Evolutionary conservation across 2,113 vertebrate genomes (phyloP).

Genomic region (Tupaia tana): DNA sequence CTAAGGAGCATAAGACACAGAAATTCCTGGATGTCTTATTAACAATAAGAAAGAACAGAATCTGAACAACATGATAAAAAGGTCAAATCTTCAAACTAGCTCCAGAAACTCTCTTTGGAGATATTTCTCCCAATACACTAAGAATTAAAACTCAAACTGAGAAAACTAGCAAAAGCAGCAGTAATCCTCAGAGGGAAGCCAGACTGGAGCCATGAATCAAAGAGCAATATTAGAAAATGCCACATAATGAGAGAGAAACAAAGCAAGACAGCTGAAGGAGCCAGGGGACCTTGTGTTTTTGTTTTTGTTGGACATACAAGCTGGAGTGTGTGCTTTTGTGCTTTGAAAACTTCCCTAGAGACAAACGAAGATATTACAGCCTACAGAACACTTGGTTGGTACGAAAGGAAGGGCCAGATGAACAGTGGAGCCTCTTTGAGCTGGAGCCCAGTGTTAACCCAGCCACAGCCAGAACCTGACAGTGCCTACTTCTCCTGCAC

Average conservation of each 20-base stretch:
- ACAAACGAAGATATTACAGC: background rate
- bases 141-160: conserved; percentile 63
- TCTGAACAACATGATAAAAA: background rate
- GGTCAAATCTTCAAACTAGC: background rate
- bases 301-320: conserved; percentile 3
- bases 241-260: conserved; percentile 47
- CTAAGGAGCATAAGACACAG: background rate
- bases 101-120: conserved; percentile 50
- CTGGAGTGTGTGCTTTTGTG: background rate
- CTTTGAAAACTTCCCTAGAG: conserved; percentile 47
- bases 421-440: background rate
- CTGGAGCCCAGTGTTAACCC: background rate
- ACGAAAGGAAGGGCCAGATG: background rate
- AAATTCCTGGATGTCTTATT: background rate
- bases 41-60: background rate
- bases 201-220: conserved; percentile 38
- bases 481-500: background rate
- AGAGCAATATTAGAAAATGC: conserved; percentile 51
- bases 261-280: background rate
- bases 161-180: background rate
- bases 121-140: conserved; percentile 12
- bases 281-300: background rate
- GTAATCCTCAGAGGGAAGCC: conserved; percentile 26
- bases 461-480: too few relatives aligned
- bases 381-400: background rate